Base-by-base conservation (phyloP, 2,797 vertebrate species). In the Remorina albescens region DNA sequence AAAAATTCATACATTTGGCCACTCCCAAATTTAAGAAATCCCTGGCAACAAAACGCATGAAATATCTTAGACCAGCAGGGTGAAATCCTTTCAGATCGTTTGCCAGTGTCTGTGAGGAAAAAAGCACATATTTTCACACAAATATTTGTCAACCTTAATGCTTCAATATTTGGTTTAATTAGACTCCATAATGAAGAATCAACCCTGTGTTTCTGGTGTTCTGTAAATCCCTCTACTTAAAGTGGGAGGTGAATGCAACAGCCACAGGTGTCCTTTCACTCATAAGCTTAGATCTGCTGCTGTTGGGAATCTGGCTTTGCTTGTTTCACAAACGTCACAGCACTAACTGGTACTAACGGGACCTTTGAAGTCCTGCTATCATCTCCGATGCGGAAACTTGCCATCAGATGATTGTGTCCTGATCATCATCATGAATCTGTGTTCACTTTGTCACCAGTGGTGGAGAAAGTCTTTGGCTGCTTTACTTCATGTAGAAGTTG, bases 211-310 rank as follows among this genome's bases (percentile, higher is more conserved):
- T 91, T 87, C 80, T 66, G 71, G 71, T 67, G 21, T 56, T 88
- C 65, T 69, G 74, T 47, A 86, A 90, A 89, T 87, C 86, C 88
- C 64, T 83, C 57, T 68, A 4, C 56, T 73, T 81, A 57, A 76
- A 84, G 81, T 58, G 78, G 76, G 74, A 72, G 76, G 67, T 88
- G 88, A 85, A 86, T 75, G 81, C 83, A 69, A 74, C 65, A 81
- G 79, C 83, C 81, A 81, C 88, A 89, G 85, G 89, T 85, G 82
- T 87, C 80, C 84, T 90, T 85, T 89, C 59, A 83, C 60, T 74
- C 76, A 26, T 36, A 8, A 62, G 84, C 79, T 90, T 76, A 86
- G 78, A 79, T 83, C 79, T 60, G 77, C 75, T 74, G 82, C 16
- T 84, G 82, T 66, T 72, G 59, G 69, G 74, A 76, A 76, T 84